Evolutionary conservation across 2,113 vertebrate species (phyloP).

Genomic region (Tragelaphus strepsiceros): DNA sequence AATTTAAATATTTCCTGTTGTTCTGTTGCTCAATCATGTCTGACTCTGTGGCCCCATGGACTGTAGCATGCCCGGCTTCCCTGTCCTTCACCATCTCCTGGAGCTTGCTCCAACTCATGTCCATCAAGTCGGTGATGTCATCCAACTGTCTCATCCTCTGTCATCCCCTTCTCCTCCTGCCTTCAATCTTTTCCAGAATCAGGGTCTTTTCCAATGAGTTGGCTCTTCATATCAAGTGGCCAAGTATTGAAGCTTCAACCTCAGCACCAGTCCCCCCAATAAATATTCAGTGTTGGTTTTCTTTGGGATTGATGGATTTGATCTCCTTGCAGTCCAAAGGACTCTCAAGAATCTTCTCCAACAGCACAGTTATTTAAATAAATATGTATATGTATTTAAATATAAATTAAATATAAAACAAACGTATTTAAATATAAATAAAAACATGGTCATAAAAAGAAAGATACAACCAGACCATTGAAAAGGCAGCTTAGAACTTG

Average conservation of each 20-base stretch:
- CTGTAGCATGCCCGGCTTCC: rapidly evolving
- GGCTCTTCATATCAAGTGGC: neutral
- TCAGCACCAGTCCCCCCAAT: neutral
- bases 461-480: rapidly evolving
- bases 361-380: neutral
- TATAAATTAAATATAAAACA: neutral
- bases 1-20: neutral
- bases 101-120: neutral
- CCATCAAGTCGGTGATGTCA: neutral
- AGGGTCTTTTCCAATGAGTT: neutral
- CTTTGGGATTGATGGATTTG: neutral
- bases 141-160: neutral
- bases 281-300: neutral
- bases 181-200: neutral
- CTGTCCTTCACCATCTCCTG: neutral
- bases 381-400: neutral
- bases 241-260: neutral
- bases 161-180: neutral
- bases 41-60: neutral
- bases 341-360: neutral
- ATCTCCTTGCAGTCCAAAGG: neutral
- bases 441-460: neutral
- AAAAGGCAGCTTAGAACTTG: too few species aligned
- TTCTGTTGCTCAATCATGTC: neutral
- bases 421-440: neutral